These are phyloP conservation scores for Sturnira hondurensis DNA, from an alignment of 2,113 vertebrate species.

Conservation along the genomic window DNA sequence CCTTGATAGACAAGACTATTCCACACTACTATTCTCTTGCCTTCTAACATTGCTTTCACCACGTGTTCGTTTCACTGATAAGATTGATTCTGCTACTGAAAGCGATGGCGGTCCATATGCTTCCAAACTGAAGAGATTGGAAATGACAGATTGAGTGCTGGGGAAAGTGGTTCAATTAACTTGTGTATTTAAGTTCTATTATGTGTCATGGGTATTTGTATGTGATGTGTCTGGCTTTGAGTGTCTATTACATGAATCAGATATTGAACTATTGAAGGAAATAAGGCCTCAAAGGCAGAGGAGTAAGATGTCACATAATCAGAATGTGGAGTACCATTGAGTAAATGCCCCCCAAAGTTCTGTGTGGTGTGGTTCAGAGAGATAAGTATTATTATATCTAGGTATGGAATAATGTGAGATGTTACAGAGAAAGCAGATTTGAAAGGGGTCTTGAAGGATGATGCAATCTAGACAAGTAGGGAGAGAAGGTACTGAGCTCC, in stretches of 20 bases:
- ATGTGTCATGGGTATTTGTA: not conserved
- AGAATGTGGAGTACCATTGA: not conserved
- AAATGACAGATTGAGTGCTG: not conserved
- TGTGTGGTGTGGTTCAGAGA: not conserved
- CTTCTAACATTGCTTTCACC: not conserved
- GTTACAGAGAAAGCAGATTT: not conserved
- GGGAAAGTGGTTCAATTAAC: not conserved
- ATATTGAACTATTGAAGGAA: not conserved
- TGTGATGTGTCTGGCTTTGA: not conserved
- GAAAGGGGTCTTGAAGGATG: not conserved
- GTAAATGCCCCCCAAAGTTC: not conserved
- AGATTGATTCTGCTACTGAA: not conserved
- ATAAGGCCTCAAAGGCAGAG: not conserved
- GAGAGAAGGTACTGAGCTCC: not conserved
- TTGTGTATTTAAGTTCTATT: not conserved
- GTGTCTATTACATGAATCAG: not conserved
- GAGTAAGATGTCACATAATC: not conserved
- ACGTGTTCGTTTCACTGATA: not conserved
- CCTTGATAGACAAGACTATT: not conserved
- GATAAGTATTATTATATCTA: not conserved
- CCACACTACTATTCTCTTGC: rapidly evolving
- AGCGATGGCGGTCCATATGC: not conserved
- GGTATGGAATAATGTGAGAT: not conserved
- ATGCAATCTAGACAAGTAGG: not conserved
- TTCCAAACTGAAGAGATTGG: not conserved